Conservation (phyloP, 2,113 vertebrate species). For the Deroptyus accipitrinus region DNA sequence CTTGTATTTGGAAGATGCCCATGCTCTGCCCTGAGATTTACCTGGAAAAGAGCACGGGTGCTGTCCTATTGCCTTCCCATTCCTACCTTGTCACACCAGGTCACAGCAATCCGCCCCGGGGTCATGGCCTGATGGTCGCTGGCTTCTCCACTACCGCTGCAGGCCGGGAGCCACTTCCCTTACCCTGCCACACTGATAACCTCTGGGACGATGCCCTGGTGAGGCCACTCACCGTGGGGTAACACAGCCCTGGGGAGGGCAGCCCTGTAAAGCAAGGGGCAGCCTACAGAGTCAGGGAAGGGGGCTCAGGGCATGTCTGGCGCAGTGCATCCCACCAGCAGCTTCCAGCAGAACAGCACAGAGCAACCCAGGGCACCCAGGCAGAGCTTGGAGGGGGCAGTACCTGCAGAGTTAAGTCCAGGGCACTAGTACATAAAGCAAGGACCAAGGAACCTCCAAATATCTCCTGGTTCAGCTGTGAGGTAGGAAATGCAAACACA, state of each 20-base stretch:
- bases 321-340: not conserved
- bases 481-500: not conserved
- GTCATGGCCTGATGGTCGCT: not conserved
- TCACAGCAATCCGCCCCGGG: not conserved
- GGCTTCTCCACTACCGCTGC: not conserved
- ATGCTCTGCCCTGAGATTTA: rapidly evolving
- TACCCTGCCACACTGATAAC: not conserved
- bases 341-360: not conserved
- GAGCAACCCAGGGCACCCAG: not conserved
- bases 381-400: not conserved
- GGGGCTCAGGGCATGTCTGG: not conserved
- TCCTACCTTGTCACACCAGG: not conserved
- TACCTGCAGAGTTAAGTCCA: not conserved
- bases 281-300: not conserved
- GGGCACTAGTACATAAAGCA: not conserved
- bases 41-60: not conserved
- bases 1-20: not conserved
- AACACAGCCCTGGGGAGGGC: rapidly evolving
- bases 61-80: not conserved
- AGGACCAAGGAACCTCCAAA: not conserved
- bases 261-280: not conserved
- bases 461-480: not conserved
- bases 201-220: rapidly evolving
- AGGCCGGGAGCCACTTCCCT: not conserved
- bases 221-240: rapidly evolving